Percentiles rank a stretch among this genome's conserved stretches.
phyloP scores from a whole-genome alignment of 2,113 vertebrate genomes.

The Catharus fuscescens region DNA sequence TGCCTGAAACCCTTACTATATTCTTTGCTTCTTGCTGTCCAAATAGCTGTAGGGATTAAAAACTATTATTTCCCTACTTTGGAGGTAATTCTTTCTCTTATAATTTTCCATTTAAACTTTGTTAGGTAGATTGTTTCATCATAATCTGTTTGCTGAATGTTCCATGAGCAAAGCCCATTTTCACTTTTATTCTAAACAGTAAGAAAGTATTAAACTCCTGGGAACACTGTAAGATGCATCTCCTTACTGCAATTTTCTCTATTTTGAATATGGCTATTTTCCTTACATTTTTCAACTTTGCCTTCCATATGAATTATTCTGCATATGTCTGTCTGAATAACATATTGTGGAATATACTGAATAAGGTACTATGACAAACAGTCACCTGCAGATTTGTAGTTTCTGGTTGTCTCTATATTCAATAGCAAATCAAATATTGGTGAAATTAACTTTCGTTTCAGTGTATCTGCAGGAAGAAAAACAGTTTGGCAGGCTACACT shows the following conservation, averaged over 20 bases:
- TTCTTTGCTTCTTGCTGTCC: neutral
- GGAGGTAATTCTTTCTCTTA: neutral
- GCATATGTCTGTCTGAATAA: neutral
- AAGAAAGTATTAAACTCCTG: neutral
- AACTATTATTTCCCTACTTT: neutral
- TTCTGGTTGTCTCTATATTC: neutral
- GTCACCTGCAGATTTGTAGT: neutral
- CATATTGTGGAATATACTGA: neutral
- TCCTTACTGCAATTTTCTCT: neutral
- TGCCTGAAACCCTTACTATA: neutral
- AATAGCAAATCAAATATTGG: neutral
- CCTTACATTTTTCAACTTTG: neutral
- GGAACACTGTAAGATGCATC: neutral
- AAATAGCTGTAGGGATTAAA: neutral
- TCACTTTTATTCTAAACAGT: neutral
- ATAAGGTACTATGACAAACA: neutral
- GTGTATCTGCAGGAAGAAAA: neutral
- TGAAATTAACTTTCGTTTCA: neutral
- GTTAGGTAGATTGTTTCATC: neutral
- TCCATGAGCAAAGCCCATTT: neutral
- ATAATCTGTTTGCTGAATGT: neutral
- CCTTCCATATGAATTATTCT: neutral
- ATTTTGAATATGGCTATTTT: neutral
- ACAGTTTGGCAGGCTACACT: neutral
- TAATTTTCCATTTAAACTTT: neutral